phyloP scores from a whole-genome alignment of 1,140 invertebrate genomes.

The Cherax quadricarinatus region DNA sequence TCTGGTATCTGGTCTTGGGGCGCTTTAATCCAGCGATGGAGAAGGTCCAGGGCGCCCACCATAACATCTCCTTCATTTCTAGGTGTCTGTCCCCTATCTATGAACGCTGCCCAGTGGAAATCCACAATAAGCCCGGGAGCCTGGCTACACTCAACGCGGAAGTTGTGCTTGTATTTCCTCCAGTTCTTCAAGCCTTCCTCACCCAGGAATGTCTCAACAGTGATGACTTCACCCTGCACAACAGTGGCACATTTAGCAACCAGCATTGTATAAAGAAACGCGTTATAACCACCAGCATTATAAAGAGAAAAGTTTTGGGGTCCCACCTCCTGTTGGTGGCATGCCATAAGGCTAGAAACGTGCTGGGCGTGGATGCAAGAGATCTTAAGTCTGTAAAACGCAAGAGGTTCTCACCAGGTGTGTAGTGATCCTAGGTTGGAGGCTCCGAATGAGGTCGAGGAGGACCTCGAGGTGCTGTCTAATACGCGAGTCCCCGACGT shows the following conservation, averaged over 20 bases:
- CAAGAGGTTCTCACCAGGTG: conserved; percentile 38
- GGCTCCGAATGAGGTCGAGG: conserved; percentile 57
- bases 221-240: conserved; percentile 41
- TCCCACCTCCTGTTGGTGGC: too few species aligned
- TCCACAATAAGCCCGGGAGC: not conserved
- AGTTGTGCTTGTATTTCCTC: conserved; percentile 67
- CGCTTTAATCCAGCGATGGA: not conserved
- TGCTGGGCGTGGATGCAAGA: too few species aligned
- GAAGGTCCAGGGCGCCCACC: not conserved
- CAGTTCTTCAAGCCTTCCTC: conserved; percentile 41
- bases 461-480: conserved; percentile 62
- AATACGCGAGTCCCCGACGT: conserved; percentile 65
- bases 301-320: too few species aligned
- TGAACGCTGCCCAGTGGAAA: conserved; percentile 63
- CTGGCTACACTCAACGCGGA: conserved; percentile 26
- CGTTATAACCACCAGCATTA: too few species aligned
- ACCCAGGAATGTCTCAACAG: conserved; percentile 58
- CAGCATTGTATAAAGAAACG: too few species aligned
- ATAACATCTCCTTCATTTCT: not conserved
- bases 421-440: conserved; percentile 50
- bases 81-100: not conserved
- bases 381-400: too few species aligned
- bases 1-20: conserved; percentile 25
- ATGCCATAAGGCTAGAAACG: too few species aligned
- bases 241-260: not conserved